Evolutionary conservation across 1,140 invertebrate species (phyloP), one percentile per base, ranked within the genome.

Genomic region (fruit fly (Drosophila melanogaster)): DNA sequence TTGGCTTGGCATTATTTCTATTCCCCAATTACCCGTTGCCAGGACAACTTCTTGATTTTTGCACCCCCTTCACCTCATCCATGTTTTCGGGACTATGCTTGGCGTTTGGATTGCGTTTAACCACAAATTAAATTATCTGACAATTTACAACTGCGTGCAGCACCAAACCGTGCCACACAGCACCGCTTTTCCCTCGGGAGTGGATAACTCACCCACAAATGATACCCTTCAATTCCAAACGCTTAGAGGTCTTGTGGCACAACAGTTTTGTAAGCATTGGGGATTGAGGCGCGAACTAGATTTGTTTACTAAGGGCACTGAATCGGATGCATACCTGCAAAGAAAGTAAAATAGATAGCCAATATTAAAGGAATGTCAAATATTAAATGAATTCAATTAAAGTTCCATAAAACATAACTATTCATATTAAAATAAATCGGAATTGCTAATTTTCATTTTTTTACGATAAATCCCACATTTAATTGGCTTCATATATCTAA

Each of bases 101-200:
- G 64, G 47, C 72, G 60, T 74, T 64, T 77, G 74, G 77, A 64
- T 78, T 80, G 84, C 67, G 84, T 89, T 89, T 80, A 89, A 67
- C 84, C 84, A 61, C 84, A 89, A 89, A 89, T 84, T 84, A 78
- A 89, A 89, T 89, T 84, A 89, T 75, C 75, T 62, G 77, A 89
- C 79, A 89, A 72, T 75, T 84, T 89, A 78, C 84, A 87, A 72
- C 60, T 74, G 77, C 65, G 50, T 70, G 51, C 67, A 38, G 14
- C 43, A 12, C 19, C 26, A 46, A 54, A 46, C 22, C 5, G 14
- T 12, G 14, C 22, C 60, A 12, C 40, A 47, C 33, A 24, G 12
- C 30, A 38, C 4, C 41, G 44, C 41, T 15, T 37, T 14, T 0
- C 15, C 24, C n/a, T 12, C 14, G 4, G 11, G 41, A 38, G 33